Percentiles rank a stretch among this genome's conserved stretches.
Conservation (phyloP, 2,888 invertebrate species). For the Drosophila trichaetosa region DNA sequence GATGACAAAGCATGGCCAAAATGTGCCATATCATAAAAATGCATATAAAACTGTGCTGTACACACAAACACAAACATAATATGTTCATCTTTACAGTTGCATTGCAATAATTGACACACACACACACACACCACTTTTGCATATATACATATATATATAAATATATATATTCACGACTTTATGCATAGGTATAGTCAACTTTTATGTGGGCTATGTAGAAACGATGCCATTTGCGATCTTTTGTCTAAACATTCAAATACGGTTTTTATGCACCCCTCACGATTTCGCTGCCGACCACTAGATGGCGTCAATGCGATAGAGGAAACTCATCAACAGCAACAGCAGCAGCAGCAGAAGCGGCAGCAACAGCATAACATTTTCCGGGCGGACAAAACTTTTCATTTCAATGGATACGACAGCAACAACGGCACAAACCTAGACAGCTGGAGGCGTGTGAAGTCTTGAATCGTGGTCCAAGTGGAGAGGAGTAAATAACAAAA, state of each 20-base stretch:
- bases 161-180: constrained; percentile 11
- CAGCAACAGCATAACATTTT: constrained; percentile 32
- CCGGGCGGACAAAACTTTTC: constrained; percentile 53
- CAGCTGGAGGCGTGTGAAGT: constrained; percentile 42
- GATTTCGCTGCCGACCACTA: constrained; percentile 22
- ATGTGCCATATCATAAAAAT: constrained; percentile 34
- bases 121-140: constrained; percentile 34
- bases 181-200: constrained; percentile 31
- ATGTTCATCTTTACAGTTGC: constrained; percentile 31
- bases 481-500: constrained; percentile 26
- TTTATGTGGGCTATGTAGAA: constrained; percentile 58
- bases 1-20: constrained; percentile 49
- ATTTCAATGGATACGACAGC: constrained; percentile 54
- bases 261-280: constrained; percentile 46
- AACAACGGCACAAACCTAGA: constrained; percentile 7
- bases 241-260: constrained; percentile 54
- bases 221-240: constrained; percentile 57
- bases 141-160: constrained; percentile 22
- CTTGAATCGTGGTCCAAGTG: constrained; percentile 47
- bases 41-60: constrained; percentile 27
- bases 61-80: not conserved
- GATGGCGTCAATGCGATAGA: constrained; percentile 59
- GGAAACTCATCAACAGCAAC: constrained; percentile 52
- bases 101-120: constrained; percentile 34
- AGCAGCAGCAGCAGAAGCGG: constrained; percentile 6